Evolutionary conservation across 2,113 vertebrate genomes (phyloP).

Genomic region (Heloderma charlesbogerti): DNA sequence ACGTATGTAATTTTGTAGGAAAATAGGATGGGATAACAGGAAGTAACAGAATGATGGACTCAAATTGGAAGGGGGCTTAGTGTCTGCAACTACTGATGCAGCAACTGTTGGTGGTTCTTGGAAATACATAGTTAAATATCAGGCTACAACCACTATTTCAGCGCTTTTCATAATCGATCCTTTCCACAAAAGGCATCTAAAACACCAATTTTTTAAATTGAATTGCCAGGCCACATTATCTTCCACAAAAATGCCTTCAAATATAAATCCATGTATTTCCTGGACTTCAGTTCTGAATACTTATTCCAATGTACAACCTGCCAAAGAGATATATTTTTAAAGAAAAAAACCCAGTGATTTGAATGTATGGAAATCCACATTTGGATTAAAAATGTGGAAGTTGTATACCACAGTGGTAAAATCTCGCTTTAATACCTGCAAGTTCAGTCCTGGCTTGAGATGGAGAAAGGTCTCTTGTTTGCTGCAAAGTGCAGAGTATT

Average conservation of each 20-base stretch:
- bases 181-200: not conserved
- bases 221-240: not conserved
- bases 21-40: not conserved
- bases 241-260: not conserved
- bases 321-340: not conserved
- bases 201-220: not conserved
- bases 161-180: not conserved
- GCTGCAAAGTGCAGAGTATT: constrained; percentile 4
- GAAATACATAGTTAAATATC: not conserved
- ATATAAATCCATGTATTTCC: not conserved
- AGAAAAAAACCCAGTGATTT: not conserved
- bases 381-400: not conserved
- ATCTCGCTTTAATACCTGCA: not conserved
- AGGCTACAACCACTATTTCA: not conserved
- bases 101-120: not conserved
- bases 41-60: not conserved
- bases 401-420: not conserved
- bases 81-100: not conserved
- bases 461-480: constrained; percentile 17
- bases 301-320: not conserved
- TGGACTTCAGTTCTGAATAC: not conserved
- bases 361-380: not conserved
- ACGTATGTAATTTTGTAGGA: not conserved
- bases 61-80: not conserved
- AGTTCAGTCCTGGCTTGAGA: constrained; percentile 8